A percentile compares a stretch with the other conserved stretches of the same genome.
These are phyloP conservation scores for Pithys albifrons DNA, from an alignment of 2,113 vertebrate genomes.

Conservation along the genomic window DNA sequence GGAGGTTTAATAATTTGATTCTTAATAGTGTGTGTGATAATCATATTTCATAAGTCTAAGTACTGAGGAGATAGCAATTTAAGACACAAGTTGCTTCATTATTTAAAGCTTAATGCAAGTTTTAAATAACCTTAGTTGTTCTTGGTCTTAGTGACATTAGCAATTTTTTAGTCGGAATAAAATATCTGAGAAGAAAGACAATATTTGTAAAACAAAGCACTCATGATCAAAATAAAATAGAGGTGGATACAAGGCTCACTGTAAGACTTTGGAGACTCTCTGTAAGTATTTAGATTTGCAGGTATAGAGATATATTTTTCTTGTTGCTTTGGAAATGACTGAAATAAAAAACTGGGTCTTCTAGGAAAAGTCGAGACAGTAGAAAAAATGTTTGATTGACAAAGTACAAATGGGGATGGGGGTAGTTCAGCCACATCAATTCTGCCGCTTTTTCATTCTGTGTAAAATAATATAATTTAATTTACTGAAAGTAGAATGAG, in stretches of 20 bases:
- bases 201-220: background rate
- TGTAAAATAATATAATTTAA: background rate
- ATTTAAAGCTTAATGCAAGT: background rate
- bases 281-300: background rate
- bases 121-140: background rate
- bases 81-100: background rate
- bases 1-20: background rate
- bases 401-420: slow-evolving; percentile 16
- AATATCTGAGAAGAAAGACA: background rate
- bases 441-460: slow-evolving; percentile 18
- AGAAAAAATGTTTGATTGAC: slow-evolving; percentile 8
- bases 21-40: background rate
- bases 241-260: background rate
- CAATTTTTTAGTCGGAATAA: background rate
- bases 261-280: background rate
- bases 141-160: background rate
- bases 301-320: background rate
- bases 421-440: background rate
- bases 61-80: background rate
- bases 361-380: background rate
- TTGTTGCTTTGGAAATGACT: slow-evolving; percentile 47
- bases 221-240: background rate
- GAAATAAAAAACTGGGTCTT: slow-evolving; percentile 2
- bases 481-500: slow-evolving; percentile 17
- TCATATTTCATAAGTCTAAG: background rate